A percentile compares a stretch with the other conserved stretches of the same genome.
phyloP scores from a whole-genome alignment of 2,797 vertebrate genomes.

The Echiichthys vipera region DNA sequence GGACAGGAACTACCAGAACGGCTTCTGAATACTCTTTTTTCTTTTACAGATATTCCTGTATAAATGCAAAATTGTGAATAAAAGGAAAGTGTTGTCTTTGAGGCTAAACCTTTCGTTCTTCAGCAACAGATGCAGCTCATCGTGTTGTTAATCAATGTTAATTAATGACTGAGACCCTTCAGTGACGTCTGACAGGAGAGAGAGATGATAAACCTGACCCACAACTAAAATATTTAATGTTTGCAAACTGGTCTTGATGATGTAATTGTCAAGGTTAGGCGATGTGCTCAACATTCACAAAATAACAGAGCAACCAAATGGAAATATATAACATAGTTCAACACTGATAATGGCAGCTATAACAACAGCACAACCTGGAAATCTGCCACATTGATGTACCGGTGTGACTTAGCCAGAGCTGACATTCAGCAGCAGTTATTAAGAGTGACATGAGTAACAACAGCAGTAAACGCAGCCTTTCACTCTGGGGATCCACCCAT shows the following conservation, averaged over 20 bases:
- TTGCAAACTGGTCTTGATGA: too few relatives aligned
- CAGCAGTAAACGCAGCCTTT: neutral
- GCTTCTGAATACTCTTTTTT: neutral
- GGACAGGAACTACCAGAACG: neutral
- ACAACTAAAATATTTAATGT: neutral
- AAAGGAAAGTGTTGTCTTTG: neutral
- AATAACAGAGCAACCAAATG: neutral
- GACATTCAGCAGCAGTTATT: conserved; percentile 9
- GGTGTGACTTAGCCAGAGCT: neutral
- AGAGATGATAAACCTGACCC: neutral
- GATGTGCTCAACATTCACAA: neutral
- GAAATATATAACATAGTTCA: neutral
- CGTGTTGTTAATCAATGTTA: too few relatives aligned
- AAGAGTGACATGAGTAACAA: conserved; percentile 11
- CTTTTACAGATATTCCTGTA: neutral
- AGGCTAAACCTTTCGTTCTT: too few relatives aligned
- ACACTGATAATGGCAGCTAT: neutral
- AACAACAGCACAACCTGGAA: neutral
- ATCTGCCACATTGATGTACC: neutral
- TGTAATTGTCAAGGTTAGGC: neutral
- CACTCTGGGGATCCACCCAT: conserved; percentile 4
- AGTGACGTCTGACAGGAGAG: neutral
- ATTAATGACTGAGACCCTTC: neutral
- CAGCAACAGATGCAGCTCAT: too few relatives aligned
- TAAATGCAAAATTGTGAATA: neutral